phyloP scores from a whole-genome alignment of 2,888 invertebrate species.

The Toxonevra muliebris region DNA sequence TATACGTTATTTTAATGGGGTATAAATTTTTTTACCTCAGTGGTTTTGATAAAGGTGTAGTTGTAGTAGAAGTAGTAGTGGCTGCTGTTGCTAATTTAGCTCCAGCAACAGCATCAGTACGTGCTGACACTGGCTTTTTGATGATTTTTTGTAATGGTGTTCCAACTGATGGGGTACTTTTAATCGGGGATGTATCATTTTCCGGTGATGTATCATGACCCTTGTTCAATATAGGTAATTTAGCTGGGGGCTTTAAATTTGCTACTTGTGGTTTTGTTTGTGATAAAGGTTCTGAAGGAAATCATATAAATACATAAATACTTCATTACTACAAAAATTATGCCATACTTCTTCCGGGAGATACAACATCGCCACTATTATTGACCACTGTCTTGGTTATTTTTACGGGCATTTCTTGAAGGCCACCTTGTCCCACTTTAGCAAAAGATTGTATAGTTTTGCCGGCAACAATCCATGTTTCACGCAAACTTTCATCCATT shows the following conservation, averaged over 20 bases:
- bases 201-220: conserved; percentile 51
- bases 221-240: conserved; percentile 46
- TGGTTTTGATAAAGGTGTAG: conserved; percentile 11
- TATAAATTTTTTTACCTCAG: conserved; percentile 36
- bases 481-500: conserved; percentile 77
- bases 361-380: conserved; percentile 41
- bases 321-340: background rate
- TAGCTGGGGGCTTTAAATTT: conserved; percentile 46
- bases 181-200: conserved; percentile 47
- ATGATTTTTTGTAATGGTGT: conserved; percentile 39
- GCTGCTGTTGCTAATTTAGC: conserved; percentile 33
- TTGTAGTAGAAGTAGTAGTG: conserved; percentile 9
- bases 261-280: conserved; percentile 47
- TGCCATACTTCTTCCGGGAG: conserved; percentile 53
- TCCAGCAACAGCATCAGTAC: conserved; percentile 20
- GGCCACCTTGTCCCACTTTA: conserved; percentile 67
- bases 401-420: conserved; percentile 66
- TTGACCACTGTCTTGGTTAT: conserved; percentile 64
- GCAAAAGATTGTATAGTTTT: conserved; percentile 78
- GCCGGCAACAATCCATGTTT: conserved; percentile 84
- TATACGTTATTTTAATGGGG: background rate
- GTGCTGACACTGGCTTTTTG: conserved; percentile 41
- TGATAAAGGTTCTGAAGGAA: conserved; percentile 43
- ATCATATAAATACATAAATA: background rate
- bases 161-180: conserved; percentile 30